Evolutionary conservation across 1,140 invertebrate species (phyloP).

Genomic region (Heliconius congener): DNA sequence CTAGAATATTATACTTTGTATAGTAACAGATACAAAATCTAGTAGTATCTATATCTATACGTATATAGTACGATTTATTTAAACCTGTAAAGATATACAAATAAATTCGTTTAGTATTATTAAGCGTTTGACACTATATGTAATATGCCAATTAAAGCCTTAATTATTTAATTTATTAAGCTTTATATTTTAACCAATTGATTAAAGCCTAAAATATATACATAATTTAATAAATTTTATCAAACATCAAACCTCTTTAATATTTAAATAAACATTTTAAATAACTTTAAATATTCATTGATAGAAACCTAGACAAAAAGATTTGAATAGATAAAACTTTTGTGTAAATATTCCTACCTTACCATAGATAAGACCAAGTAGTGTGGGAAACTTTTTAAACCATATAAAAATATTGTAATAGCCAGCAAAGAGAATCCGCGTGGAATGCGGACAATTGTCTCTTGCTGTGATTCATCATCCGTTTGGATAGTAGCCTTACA

Average conservation of each 20-base stretch:
- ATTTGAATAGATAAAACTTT: constrained; percentile 4
- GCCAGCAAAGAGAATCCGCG: constrained; percentile 26
- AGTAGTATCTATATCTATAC: no score
- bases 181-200: no score
- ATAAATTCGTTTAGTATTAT: constrained; percentile 41
- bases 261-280: neutral
- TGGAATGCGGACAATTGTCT: constrained; percentile 41
- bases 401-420: constrained; percentile 39
- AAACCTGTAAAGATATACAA: neutral
- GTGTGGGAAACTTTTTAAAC: constrained; percentile 34
- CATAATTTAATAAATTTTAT: neutral
- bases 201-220: no score
- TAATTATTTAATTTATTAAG: no score
- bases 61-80: neutral
- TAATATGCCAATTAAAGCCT: constrained; percentile 34
- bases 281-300: neutral
- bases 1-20: no score
- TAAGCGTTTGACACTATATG: constrained; percentile 46
- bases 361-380: neutral
- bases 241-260: neutral
- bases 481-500: constrained; percentile 17
- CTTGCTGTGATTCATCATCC: constrained; percentile 34
- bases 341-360: neutral
- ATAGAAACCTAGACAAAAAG: constrained; percentile 1
- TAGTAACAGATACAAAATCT: no score